phyloP scores from a whole-genome alignment of 2,797 vertebrate genomes.

The Petrocephalus sullivani region DNA sequence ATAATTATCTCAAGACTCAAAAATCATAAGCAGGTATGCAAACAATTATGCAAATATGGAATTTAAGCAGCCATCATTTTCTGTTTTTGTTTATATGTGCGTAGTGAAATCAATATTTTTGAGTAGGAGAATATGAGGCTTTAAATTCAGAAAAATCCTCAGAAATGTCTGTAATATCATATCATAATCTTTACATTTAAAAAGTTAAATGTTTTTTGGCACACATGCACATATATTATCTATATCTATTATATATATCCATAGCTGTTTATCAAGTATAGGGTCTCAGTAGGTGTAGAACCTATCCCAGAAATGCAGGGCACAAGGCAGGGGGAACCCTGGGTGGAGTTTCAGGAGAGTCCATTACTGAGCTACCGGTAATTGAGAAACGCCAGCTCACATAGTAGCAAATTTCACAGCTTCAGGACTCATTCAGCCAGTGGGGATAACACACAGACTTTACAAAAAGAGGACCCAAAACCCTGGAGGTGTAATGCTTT shows the following conservation, averaged over 20 bases:
- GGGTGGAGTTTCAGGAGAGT: no score
- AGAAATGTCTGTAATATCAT: conserved; percentile 75
- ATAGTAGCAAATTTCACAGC: no score
- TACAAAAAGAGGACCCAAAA: neutral
- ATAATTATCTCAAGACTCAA: neutral
- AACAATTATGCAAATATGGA: conserved; percentile 30
- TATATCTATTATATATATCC: neutral
- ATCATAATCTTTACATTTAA: conserved; percentile 76
- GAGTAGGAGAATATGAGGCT: conserved; percentile 67
- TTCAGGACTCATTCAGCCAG: neutral
- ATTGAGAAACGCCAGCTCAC: no score
- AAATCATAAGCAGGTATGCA: conserved; percentile 17
- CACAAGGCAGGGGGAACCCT: no score
- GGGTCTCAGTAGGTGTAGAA: no score
- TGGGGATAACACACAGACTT: neutral
- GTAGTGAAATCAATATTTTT: conserved; percentile 72
- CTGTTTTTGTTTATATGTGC: conserved; percentile 61
- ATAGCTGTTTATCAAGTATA: neutral
- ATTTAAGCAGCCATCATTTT: conserved; percentile 39
- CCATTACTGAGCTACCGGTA: no score
- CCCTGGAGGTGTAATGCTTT: neutral
- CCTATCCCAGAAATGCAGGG: no score
- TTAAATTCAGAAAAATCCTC: conserved; percentile 75
- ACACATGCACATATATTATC: neutral
- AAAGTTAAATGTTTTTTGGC: conserved; percentile 50